Percentiles rank a stretch among this genome's conserved stretches.
Conservation (phyloP, 2,113 vertebrate genomes). For the Catharus minimus region DNA sequence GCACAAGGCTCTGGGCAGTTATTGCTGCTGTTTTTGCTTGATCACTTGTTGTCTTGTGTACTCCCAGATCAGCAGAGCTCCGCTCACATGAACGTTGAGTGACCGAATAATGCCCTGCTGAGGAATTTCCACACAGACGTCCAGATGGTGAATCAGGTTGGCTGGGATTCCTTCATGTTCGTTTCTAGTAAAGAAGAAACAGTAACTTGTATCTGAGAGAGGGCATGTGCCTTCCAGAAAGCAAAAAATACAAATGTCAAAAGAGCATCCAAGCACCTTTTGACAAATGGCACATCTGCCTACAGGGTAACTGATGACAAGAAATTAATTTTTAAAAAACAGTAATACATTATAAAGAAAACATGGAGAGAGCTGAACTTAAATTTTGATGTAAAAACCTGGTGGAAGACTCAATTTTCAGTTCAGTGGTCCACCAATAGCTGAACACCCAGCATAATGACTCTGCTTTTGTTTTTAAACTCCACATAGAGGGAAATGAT, state of each 20-base stretch:
- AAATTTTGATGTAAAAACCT: background rate
- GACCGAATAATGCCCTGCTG: slow-evolving; percentile 93
- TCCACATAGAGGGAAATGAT: fast-evolving
- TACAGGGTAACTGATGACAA: background rate
- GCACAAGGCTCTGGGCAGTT: background rate
- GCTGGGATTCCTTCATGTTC: slow-evolving; percentile 94
- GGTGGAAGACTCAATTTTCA: background rate
- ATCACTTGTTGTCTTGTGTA: slow-evolving; percentile 88
- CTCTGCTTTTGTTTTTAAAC: background rate
- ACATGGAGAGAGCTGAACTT: background rate
- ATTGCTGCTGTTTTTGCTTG: background rate
- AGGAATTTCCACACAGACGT: slow-evolving; percentile 95
- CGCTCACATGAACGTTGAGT: slow-evolving; percentile 95
- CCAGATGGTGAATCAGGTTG: slow-evolving; percentile 89
- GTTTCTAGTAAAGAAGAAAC: slow-evolving; percentile 77
- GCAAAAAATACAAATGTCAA: background rate
- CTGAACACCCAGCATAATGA: background rate
- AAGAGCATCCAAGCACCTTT: background rate
- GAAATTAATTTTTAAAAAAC: background rate
- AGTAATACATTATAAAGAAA: background rate
- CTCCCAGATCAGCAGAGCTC: slow-evolving; percentile 95
- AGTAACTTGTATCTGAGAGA: background rate
- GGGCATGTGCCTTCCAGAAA: background rate
- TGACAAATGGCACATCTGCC: background rate
- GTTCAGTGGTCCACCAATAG: background rate